These are phyloP conservation scores for Menidia beryllina DNA, from an alignment of 2,113 vertebrate genomes.

Conservation along the genomic window DNA sequence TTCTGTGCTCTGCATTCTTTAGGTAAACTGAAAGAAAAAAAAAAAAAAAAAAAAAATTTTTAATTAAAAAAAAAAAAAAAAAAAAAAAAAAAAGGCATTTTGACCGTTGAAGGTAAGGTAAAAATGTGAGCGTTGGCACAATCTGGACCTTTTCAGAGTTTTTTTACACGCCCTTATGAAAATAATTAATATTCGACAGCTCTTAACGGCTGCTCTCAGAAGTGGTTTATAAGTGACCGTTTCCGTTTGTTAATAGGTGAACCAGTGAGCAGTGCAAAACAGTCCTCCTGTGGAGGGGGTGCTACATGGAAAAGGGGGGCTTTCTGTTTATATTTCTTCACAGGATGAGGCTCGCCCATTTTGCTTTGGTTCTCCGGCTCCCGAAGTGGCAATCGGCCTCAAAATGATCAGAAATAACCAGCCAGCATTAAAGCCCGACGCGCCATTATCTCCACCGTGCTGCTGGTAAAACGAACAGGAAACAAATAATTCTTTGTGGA, in stretches of 20 bases:
- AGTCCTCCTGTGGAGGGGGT: neutral
- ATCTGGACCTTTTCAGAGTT: neutral
- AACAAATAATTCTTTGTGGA: constrained; percentile 3
- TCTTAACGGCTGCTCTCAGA: neutral
- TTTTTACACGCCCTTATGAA: neutral
- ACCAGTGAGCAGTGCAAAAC: neutral
- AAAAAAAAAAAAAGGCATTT: too few relatives aligned
- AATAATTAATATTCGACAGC: constrained; percentile 32
- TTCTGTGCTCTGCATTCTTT: too few relatives aligned
- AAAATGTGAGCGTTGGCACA: neutral
- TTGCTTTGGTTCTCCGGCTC: constrained; percentile 15
- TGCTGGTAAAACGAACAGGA: constrained; percentile 8
- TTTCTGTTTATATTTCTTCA: neutral
- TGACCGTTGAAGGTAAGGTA: too few relatives aligned
- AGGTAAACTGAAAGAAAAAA: too few relatives aligned
- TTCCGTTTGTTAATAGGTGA: constrained; percentile 53
- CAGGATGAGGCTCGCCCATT: neutral
- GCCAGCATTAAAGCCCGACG: neutral
- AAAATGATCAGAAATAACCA: constrained; percentile 1
- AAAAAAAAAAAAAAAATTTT: too few relatives aligned
- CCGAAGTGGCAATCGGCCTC: neutral
- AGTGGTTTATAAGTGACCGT: constrained; percentile 43
- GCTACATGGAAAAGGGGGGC: neutral
- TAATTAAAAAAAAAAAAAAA: too few relatives aligned
- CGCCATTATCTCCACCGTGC: constrained; percentile 6